A percentile compares a stretch with the other conserved stretches of the same genome.
phyloP scores from a whole-genome alignment of 2,888 invertebrate species.

The Caenorhabditis sp. region DNA sequence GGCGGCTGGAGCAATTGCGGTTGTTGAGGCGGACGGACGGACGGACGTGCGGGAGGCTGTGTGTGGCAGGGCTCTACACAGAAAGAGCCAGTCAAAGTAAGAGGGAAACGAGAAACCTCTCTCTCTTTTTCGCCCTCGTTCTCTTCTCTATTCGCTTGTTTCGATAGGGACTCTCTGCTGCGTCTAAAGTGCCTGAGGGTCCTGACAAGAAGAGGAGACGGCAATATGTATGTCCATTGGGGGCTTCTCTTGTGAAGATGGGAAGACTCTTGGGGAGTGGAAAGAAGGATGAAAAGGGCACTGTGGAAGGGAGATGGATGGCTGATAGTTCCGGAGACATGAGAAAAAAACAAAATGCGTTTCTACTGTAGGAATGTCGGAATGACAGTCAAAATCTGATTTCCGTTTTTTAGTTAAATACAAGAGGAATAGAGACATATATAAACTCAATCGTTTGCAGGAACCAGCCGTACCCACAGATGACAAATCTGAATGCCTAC shows the following conservation, averaged over 20 bases:
- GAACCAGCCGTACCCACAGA: constrained; percentile 51
- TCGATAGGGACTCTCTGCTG: constrained; percentile 44
- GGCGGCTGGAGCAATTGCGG: constrained; percentile 47
- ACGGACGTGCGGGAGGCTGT: constrained; percentile 12
- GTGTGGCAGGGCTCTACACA: constrained; percentile 9
- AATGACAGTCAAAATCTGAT: no score
- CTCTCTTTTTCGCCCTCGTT: constrained; percentile 12
- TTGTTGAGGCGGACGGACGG: constrained; percentile 37
- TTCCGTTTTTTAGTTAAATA: no score
- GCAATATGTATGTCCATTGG: constrained; percentile 24
- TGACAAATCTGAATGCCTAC: constrained; percentile 50
- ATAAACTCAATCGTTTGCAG: no score
- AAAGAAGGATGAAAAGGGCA: neutral
- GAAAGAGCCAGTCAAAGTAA: no score
- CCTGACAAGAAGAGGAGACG: constrained; percentile 22
- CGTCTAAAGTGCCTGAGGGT: constrained; percentile 37
- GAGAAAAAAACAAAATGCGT: neutral
- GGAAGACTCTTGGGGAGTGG: neutral
- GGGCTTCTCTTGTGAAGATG: constrained; percentile 2
- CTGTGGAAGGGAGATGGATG: neutral
- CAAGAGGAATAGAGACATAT: no score
- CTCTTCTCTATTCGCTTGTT: constrained; percentile 9
- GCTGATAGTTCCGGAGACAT: neutral
- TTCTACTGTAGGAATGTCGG: no score
- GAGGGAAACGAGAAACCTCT: constrained; percentile 15